Conservation (phyloP, 1,140 invertebrate genomes). For the Trachymyrmex cornetzi region DNA sequence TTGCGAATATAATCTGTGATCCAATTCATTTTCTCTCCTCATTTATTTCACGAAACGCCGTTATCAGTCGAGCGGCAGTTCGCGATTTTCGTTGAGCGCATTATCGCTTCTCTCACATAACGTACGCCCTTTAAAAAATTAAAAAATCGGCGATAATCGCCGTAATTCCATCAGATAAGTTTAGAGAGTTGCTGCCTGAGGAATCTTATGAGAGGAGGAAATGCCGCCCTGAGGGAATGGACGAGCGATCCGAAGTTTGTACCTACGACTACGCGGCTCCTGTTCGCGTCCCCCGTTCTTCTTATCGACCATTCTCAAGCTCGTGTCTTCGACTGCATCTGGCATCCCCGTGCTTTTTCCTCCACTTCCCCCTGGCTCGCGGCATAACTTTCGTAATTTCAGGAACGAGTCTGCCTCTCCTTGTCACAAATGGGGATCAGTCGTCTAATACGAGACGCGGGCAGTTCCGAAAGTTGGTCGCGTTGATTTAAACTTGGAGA, state of each 20-base stretch:
- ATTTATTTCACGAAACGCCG: conserved; percentile 19
- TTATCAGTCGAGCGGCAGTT: conserved; percentile 17
- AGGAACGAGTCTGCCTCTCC: conserved; percentile 3
- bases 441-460: not conserved
- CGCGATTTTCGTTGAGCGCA: conserved; percentile 30
- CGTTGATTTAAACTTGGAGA: conserved; percentile 25
- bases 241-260: conserved; percentile 18
- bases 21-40: conserved; percentile 17
- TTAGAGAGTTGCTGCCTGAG: conserved; percentile 9
- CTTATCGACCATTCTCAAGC: conserved; percentile 50
- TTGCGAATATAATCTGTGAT: conserved; percentile 27
- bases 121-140: not conserved
- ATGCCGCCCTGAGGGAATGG: not conserved
- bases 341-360: conserved; percentile 36
- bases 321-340: conserved; percentile 41
- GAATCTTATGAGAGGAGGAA: not conserved
- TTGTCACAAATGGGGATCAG: conserved; percentile 27
- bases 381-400: conserved; percentile 59
- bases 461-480: conserved; percentile 14
- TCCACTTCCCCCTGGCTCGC: conserved; percentile 23
- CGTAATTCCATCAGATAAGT: conserved; percentile 22
- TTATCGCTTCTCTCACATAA: conserved; percentile 20
- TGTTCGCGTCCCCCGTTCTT: not conserved
- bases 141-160: conserved; percentile 11
- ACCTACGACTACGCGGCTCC: not conserved